Evolutionary conservation across 2,888 invertebrate genomes (phyloP).

Genomic region (Epistrophe eligans): DNA sequence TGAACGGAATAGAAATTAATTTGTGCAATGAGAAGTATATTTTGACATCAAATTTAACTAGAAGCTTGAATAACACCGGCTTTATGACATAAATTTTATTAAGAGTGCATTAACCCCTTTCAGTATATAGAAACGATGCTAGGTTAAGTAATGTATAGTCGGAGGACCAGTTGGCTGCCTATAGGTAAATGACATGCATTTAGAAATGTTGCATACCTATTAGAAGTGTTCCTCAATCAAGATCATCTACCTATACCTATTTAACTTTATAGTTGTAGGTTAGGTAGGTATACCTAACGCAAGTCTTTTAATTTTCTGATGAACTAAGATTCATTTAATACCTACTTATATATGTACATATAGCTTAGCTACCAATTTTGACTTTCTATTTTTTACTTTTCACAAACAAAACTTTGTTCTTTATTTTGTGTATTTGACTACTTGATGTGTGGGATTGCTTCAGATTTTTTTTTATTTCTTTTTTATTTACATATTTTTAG

Average conservation of each 20-base stretch:
- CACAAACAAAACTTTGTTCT: not conserved
- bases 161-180: not conserved
- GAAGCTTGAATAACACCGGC: conserved; percentile 3
- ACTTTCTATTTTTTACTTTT: conserved; percentile 13
- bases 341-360: no score
- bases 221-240: no score
- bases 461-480: not conserved
- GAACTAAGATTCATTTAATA: not conserved
- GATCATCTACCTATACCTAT: no score
- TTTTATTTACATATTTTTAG: not conserved
- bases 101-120: conserved; percentile 50
- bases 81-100: conserved; percentile 19
- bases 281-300: no score
- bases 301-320: no score
- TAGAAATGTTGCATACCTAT: no score
- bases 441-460: not conserved
- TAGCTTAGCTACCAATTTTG: not conserved
- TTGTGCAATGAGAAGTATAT: conserved; percentile 44
- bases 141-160: not conserved
- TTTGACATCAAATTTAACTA: conserved; percentile 14
- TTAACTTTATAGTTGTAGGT: no score
- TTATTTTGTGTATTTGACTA: not conserved
- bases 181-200: not conserved
- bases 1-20: conserved; percentile 36
- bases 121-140: not conserved